Base-by-base conservation (phyloP, 64 coral and sea anemone genomes). In the Porites australiensis region DNA sequence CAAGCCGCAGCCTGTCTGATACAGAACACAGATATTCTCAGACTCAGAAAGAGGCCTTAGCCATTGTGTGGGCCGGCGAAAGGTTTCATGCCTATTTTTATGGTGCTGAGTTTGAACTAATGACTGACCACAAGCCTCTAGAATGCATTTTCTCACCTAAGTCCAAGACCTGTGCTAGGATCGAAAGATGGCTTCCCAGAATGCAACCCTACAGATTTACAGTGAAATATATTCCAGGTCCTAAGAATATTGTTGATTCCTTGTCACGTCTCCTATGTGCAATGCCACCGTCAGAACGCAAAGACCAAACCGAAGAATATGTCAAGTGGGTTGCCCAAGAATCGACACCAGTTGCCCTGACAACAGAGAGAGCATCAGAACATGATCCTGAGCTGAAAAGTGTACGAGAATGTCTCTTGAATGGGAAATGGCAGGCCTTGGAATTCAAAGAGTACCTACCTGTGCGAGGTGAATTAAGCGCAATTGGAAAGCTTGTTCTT, bases 121-220 rank as follows among this genome's bases (percentile, higher is more conserved):
- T 82, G 18, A 91, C 83, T 79, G 92, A 88, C 77, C 77, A 94
- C 69, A 88, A 94, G 22, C 66, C 91, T 82, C 53, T 93, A 54
- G 84, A 93, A 80, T 93, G 55, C 66, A 79, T 88, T 8, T 92
- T 83, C 37, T 69, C 71, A 9, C 67, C 79, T 59, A 73, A 70
- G 58, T 88, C 86, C n/a, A 94, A 94, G 76, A 77, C 64, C 9
- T 82, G 50, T 80, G 76, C 92, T 20, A 74, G 85, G 57, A 78
- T 94, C 44, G 60, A 93, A 43, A 82, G 86, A 27, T 72, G 85
- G 75, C 82, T 82, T 13, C 72, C 79, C 47, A 64, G 73, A 23
- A 86, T 93, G 69, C 71, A 93, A 68, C 91, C 72, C 18, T 87
- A 77, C n/a, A 77, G 43, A 22, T 87, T 87, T 8, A 55, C 65